These are phyloP conservation scores for Leptinotarsa undecemlineata DNA, from an alignment of 1,140 invertebrate genomes.

Conservation along the genomic window DNA sequence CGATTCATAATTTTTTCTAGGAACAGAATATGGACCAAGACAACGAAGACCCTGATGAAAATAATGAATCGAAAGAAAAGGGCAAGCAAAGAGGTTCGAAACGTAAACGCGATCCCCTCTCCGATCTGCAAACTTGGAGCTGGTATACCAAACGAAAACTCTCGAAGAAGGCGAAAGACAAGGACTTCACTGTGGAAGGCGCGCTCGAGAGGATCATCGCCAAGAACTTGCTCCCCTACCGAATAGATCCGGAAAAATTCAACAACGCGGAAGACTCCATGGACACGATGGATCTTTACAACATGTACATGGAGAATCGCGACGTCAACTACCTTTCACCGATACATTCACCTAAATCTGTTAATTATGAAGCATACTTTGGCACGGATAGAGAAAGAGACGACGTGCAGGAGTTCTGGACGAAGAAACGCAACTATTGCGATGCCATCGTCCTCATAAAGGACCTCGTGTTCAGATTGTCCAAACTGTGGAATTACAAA, in stretches of 20 bases:
- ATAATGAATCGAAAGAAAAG: slow-evolving; percentile 55
- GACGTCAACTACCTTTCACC: slow-evolving; percentile 48
- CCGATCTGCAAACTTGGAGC: slow-evolving; percentile 71
- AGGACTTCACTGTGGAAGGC: slow-evolving; percentile 68
- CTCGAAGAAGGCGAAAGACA: slow-evolving; percentile 63
- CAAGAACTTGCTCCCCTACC: slow-evolving; percentile 59
- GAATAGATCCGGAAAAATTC: slow-evolving; percentile 43
- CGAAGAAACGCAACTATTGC: slow-evolving; percentile 57
- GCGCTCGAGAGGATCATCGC: slow-evolving; percentile 66
- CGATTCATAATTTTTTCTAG: slow-evolving; percentile 30
- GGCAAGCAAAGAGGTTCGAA: slow-evolving; percentile 60
- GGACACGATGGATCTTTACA: slow-evolving; percentile 67
- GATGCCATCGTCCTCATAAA: slow-evolving; percentile 68
- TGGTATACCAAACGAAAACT: slow-evolving; percentile 75
- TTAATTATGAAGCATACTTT: slow-evolving; percentile 62
- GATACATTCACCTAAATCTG: slow-evolving; percentile 41
- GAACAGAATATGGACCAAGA: slow-evolving; percentile 47
- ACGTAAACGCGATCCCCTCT: slow-evolving; percentile 68
- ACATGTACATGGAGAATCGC: slow-evolving; percentile 64
- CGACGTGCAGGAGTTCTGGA: slow-evolving; percentile 69
- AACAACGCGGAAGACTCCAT: slow-evolving; percentile 62
- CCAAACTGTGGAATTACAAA: slow-evolving; percentile 63
- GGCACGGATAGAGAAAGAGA: slow-evolving; percentile 64
- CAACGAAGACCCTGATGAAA: slow-evolving; percentile 42
- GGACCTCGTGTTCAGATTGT: slow-evolving; percentile 62